Evolutionary conservation across 2,797 vertebrate genomes (phyloP), one percentile per base, ranked within the genome.

Genomic region (Anguilla marmorata): DNA sequence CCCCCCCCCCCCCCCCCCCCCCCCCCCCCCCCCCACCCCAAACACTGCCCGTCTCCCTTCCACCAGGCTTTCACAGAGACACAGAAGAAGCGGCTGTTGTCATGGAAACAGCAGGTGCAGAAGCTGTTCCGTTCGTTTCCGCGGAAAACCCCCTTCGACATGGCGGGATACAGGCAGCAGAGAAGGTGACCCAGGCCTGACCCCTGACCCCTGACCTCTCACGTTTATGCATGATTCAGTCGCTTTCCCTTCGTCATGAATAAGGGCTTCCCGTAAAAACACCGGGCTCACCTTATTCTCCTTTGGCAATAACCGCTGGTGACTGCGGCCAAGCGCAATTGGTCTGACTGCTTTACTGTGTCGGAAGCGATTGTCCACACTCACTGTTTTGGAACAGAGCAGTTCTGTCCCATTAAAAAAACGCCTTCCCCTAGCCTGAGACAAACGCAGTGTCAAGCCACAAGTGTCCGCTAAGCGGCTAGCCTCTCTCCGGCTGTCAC

Each of bases 31-130:
- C 0, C 80, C 48, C 24, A 2, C 41, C 80, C 3, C 50, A 41
- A 41, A 41, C 41, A 41, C 41, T 41, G 41, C 41, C 41, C 41
- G 3, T 45, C 41, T 45, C 41, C 41, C 85, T 89, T 89, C 76
- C 88, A 63, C 89, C 96, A 99, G 98, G 97, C 97, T 87, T 99
- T 99, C 95, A 98, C 97, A 86, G 98, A 99, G 95, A 97, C 97
- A 1, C 98, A 99, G 97, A 99, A 99, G 96, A 99, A 99, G 96
- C 97, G 98, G 91, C 93, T 99, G 96, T 97, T 99, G 97, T 99
- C 98, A 95, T 99, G 98, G 98, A 99, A 99, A 97, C 98, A 99
- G 95, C 98, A 99, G 96, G 98, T 99, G 94, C 98, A 99, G 96
- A 98, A 98, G 95, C 97, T 99, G 93, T 99, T 99, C 94, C 96